phyloP scores from a whole-genome alignment of 2,797 vertebrate species.

The Bufotes viridis region DNA sequence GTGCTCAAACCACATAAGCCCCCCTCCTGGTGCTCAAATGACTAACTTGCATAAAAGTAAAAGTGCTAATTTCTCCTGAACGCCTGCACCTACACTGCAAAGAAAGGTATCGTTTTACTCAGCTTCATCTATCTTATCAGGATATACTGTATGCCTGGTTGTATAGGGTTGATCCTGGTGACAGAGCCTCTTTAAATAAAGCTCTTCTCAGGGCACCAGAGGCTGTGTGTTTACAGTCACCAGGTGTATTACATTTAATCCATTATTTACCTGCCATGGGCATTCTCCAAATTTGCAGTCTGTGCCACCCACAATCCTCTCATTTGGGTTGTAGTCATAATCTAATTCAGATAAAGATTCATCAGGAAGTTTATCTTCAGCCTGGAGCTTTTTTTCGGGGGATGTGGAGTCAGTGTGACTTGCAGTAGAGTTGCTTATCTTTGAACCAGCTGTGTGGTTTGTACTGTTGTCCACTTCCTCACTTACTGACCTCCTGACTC shows the following conservation, averaged over 20 bases:
- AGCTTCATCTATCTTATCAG: no score
- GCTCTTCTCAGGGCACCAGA: background rate
- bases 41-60: no score
- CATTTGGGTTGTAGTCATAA: fast-evolving
- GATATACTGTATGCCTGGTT: no score
- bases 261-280: constrained; percentile 83
- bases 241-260: background rate
- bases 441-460: fast-evolving
- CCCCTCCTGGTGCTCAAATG: no score
- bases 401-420: background rate
- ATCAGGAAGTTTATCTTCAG: background rate
- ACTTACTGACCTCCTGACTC: constrained; percentile 63
- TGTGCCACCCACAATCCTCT: constrained; percentile 82
- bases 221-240: background rate
- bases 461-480: fast-evolving
- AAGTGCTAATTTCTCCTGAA: no score
- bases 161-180: no score
- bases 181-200: background rate
- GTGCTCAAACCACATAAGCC: no score
- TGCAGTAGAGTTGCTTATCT: background rate
- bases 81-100: no score
- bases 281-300: constrained; percentile 79
- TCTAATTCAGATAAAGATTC: background rate
- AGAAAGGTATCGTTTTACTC: no score
- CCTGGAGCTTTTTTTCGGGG: background rate